Evolutionary conservation across 2,113 vertebrate genomes (phyloP).

Genomic region (Marmota monax): DNA sequence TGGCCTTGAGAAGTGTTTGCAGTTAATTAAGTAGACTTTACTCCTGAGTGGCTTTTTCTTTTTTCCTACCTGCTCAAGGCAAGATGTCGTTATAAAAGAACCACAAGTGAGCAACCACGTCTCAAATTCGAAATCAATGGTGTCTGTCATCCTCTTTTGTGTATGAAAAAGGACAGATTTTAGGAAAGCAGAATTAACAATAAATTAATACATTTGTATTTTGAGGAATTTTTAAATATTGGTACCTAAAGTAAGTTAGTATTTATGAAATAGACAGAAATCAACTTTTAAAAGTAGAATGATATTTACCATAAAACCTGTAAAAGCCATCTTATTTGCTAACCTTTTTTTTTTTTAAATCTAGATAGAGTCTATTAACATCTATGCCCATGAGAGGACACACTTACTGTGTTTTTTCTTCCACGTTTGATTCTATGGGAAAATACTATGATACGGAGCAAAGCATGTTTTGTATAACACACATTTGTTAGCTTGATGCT

Average conservation of each 20-base stretch:
- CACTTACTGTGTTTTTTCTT: not conserved
- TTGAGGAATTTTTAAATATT: not conserved
- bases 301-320: not conserved
- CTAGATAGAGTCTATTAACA: not conserved
- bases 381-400: not conserved
- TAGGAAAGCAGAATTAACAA: not conserved
- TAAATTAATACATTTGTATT: not conserved
- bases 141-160: not conserved
- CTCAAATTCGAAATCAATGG: not conserved
- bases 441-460: not conserved
- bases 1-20: constrained; percentile 63
- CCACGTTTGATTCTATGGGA: not conserved
- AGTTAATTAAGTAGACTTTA: constrained; percentile 69
- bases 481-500: not conserved
- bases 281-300: not conserved
- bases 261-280: not conserved
- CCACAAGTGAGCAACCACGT: not conserved
- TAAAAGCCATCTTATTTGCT: not conserved
- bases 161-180: not conserved
- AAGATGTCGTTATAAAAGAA: constrained; percentile 37
- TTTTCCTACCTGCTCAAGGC: constrained; percentile 28
- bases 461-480: not conserved
- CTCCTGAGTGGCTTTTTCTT: not conserved
- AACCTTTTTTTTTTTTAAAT: not conserved
- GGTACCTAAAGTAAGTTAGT: not conserved